These are phyloP conservation scores for Xiphydria camelus DNA, from an alignment of 2,888 invertebrate species.

Conservation along the genomic window DNA sequence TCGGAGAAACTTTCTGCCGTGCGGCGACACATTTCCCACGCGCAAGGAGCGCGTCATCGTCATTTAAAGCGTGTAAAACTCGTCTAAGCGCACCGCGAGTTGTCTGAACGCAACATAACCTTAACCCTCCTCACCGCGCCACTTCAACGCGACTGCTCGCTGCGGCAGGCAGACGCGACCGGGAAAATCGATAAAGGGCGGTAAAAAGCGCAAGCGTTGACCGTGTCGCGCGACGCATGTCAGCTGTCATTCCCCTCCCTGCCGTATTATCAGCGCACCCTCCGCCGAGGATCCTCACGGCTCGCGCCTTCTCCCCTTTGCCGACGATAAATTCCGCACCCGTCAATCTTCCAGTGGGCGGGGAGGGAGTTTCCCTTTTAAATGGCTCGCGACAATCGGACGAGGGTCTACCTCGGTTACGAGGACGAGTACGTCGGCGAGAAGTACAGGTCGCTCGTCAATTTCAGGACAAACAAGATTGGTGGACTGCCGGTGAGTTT, in stretches of 20 bases:
- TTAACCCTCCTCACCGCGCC: no score
- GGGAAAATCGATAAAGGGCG: constrained; percentile 34
- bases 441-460: constrained; percentile 68
- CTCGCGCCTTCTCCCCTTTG: no score
- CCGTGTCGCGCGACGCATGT: constrained; percentile 34
- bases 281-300: no score
- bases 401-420: constrained; percentile 74
- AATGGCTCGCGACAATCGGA: constrained; percentile 60
- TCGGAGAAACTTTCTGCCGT: no score
- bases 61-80: no score
- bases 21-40: no score
- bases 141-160: no score
- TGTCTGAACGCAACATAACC: no score
- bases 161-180: no score
- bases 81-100: no score
- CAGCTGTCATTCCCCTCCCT: constrained; percentile 24
- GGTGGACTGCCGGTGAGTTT: constrained; percentile 66
- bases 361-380: constrained; percentile 13
- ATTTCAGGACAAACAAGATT: constrained; percentile 79
- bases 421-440: constrained; percentile 78
- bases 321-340: no score
- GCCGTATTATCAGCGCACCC: constrained; percentile 20
- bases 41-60: no score
- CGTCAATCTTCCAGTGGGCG: constrained; percentile 24
- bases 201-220: constrained; percentile 38